Evolutionary conservation across 2,113 vertebrate genomes (phyloP).

Genomic region (Recurvirostra avosetta): DNA sequence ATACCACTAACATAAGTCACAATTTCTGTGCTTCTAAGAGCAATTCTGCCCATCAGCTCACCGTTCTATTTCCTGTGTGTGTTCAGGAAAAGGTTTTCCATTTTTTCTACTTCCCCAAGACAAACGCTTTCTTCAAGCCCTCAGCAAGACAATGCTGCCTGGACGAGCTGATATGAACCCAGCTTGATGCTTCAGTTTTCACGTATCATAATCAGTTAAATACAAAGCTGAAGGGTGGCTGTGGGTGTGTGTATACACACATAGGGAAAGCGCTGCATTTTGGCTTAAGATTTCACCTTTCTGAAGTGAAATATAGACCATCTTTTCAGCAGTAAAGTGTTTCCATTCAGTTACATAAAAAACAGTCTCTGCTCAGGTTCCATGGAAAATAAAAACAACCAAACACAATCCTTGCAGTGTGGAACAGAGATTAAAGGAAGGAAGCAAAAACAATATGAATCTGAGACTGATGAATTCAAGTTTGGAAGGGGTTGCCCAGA

Average conservation of each 20-base stretch:
- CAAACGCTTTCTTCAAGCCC: neutral
- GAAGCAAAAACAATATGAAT: slow-evolving; percentile 42
- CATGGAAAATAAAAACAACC: slow-evolving; percentile 30
- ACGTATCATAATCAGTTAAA: neutral
- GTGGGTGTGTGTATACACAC: fast-evolving
- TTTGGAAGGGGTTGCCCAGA: neutral
- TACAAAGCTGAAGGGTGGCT: neutral
- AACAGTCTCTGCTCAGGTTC: neutral
- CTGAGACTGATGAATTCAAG: neutral
- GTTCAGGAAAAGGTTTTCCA: neutral
- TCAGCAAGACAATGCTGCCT: neutral
- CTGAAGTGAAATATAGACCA: neutral
- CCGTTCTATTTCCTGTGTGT: fast-evolving
- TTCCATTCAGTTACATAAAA: neutral
- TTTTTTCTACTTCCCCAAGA: neutral
- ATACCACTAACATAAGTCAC: neutral
- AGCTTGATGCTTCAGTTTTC: neutral
- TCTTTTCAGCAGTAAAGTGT: neutral
- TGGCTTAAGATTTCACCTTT: neutral
- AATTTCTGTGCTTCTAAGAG: neutral
- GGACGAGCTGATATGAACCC: neutral
- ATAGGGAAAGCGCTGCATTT: neutral
- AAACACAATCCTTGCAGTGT: neutral
- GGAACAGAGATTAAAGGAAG: slow-evolving; percentile 56
- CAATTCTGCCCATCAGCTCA: neutral